These are phyloP conservation scores for Apodemus speciosus DNA, from an alignment of 2,113 vertebrate genomes.

Conservation along the genomic window DNA sequence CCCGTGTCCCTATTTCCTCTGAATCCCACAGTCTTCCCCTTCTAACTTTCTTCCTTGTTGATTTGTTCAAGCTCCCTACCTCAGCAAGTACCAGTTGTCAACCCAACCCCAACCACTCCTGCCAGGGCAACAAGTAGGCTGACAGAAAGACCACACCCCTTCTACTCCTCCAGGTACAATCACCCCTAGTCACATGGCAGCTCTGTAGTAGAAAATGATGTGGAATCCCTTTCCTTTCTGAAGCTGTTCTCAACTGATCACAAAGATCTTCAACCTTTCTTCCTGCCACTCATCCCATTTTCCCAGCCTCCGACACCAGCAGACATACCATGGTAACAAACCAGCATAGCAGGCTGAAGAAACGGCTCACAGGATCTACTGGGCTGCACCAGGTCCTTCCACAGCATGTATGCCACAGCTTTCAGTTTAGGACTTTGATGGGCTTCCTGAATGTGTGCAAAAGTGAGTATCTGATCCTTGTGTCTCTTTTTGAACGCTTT, in stretches of 20 bases:
- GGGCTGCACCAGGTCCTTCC: neutral
- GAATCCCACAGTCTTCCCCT: neutral
- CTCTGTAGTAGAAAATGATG: neutral
- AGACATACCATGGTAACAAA: neutral
- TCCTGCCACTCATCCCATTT: neutral
- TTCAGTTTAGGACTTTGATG: neutral
- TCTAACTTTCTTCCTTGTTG: neutral
- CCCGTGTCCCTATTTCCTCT: neutral
- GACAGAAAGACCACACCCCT: neutral
- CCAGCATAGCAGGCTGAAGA: neutral
- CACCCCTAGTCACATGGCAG: neutral
- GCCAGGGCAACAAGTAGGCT: neutral
- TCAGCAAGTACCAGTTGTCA: neutral
- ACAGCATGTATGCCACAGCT: neutral
- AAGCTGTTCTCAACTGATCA: neutral
- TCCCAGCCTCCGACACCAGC: neutral
- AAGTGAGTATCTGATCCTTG: neutral
- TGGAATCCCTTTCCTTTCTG: neutral
- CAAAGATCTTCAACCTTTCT: neutral
- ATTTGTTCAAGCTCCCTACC: neutral
- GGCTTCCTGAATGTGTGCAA: no score
- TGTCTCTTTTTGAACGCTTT: no score
- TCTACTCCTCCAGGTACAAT: neutral
- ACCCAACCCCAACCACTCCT: neutral
- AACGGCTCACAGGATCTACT: neutral